A percentile compares a stretch with the other conserved stretches of the same genome.
Evolutionary conservation across 53 echinoderm and acorn worm genomes (phyloP).

Genomic region (Echinarachnius parma): DNA sequence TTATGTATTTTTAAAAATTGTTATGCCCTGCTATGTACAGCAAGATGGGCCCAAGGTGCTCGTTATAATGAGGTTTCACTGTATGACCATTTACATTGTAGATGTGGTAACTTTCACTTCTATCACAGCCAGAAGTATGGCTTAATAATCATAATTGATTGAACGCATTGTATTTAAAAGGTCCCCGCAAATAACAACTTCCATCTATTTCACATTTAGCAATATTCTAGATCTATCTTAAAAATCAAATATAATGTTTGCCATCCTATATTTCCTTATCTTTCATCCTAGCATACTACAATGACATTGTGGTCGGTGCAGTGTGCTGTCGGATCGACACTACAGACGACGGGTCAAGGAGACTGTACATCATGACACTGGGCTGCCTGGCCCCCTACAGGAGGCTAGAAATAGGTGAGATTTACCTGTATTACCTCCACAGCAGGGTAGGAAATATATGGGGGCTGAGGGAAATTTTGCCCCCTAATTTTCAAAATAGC

Average conservation of each 20-base stretch:
- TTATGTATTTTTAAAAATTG: too few species aligned
- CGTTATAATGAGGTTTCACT: too few species aligned
- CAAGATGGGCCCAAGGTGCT: too few species aligned
- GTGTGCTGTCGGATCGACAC: constrained; percentile 97
- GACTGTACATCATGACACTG: constrained; percentile 74
- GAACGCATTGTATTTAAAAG: background rate
- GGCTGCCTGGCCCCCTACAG: constrained; percentile 89
- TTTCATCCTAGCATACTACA: constrained; percentile 69
- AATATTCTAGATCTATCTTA: background rate
- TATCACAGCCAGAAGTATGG: background rate
- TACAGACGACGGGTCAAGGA: constrained; percentile 72
- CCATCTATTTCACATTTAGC: background rate
- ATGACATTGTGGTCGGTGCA: constrained; percentile 98
- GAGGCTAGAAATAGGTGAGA: constrained; percentile 83
- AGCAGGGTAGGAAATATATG: too few species aligned
- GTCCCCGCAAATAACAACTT: background rate
- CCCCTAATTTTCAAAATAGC: too few species aligned
- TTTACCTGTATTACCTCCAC: background rate
- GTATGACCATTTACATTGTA: too few species aligned
- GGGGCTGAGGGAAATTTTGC: too few species aligned
- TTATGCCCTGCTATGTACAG: too few species aligned
- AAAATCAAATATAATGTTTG: too few species aligned
- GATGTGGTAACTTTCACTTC: background rate
- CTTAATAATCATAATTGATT: background rate
- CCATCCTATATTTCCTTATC: background rate